Percentiles rank a stretch among this genome's conserved stretches.
Conservation (phyloP, 2,797 vertebrate species). For the Eremophila alpestris region DNA sequence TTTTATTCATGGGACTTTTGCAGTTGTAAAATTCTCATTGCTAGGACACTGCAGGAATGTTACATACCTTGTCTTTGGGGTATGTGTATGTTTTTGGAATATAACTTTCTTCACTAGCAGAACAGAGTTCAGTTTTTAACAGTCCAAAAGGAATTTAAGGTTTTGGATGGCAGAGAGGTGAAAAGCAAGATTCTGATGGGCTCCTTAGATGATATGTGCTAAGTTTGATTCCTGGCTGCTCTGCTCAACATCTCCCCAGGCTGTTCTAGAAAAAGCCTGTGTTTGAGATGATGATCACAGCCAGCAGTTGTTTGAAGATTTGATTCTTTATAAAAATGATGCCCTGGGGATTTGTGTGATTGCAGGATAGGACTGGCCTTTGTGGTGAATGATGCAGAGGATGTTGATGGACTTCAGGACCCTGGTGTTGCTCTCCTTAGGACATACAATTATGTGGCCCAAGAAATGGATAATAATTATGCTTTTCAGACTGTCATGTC, state of each 20-base stretch:
- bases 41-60: neutral
- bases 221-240: neutral
- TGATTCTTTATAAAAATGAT: neutral
- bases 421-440: slow-evolving; percentile 91
- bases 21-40: neutral
- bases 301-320: neutral
- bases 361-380: slow-evolving; percentile 93
- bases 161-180: neutral
- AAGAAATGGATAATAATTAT: slow-evolving; percentile 88
- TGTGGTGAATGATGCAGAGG: slow-evolving; percentile 89
- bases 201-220: neutral
- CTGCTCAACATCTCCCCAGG: neutral
- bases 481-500: slow-evolving; percentile 91
- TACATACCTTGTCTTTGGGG: accelerated
- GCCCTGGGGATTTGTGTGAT: neutral
- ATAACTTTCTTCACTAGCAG: neutral
- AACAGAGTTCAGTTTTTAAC: neutral
- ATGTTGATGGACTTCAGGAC: slow-evolving; percentile 91
- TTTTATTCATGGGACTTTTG: neutral
- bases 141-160: neutral
- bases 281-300: neutral
- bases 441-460: slow-evolving; percentile 92
- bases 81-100: neutral
- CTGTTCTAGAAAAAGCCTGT: neutral
- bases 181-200: neutral